Base-by-base conservation (phyloP, 2,888 invertebrate species). In the Leptogaster cylindrica region DNA sequence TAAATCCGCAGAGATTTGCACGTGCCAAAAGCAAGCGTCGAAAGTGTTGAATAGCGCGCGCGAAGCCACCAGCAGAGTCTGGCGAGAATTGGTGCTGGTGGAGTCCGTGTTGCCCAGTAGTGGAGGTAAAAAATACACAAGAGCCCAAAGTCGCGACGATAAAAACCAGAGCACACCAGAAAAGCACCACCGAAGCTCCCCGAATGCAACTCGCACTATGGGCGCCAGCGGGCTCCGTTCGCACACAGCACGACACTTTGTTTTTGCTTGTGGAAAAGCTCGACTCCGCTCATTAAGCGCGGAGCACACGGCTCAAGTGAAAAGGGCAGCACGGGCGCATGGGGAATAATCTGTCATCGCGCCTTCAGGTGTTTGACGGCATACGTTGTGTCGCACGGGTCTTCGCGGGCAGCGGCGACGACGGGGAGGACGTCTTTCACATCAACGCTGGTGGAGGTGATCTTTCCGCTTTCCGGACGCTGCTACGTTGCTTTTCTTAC, bases 11-110 rank as follows among this genome's bases (percentile, higher is more conserved):
- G 55, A 36, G 55, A 55, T 36, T 33, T 55, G 55, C 55, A 55
- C 55, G 55, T 7, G 31, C 31, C 6, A 5, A 5, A 31, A 25
- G 36, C 55, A 55, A 36, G 55, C 55, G 55, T 55, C 39, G 3
- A 8, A 55, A 55, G 55, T 55, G 55, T 55, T 55, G 55, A 55
- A 55, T 55, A 55, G 36, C 55, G 55, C 55, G 55, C 55, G 55
- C 55, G 55, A 55, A 55, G 36, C 55, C 23, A 55, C 55, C 31
- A 55, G 36, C 55, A 36, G 39, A 39, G 20, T 18, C 55, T 55
- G 39, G 31, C 55, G 55, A n/a, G n/a, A n/a, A n/a, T n/a, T n/a
- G n/a, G n/a, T n/a, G n/a, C n/a, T n/a, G n/a, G n/a, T 55, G 36
- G 36, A 55, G 33, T 55, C 36, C 55, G 55, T 39, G 36, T 55